These are phyloP conservation scores for Zaprionus africanus DNA, from an alignment of 1,140 invertebrate species.

Conservation along the genomic window DNA sequence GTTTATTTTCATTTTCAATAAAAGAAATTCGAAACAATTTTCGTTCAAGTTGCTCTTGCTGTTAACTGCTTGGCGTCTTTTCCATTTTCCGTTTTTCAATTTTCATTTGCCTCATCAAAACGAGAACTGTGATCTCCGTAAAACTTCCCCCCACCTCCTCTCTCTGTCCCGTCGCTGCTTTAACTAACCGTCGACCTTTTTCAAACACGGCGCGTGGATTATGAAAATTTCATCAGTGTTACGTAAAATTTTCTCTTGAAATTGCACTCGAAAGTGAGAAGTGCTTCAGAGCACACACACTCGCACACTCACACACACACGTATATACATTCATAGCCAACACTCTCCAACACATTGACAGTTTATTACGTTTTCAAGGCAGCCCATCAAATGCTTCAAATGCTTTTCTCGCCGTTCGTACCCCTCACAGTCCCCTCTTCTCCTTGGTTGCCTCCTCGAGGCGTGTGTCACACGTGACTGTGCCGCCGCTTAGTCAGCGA, in stretches of 20 bases:
- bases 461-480: slow-evolving; percentile 21
- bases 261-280: slow-evolving; percentile 66
- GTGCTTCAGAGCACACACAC: slow-evolving; percentile 10
- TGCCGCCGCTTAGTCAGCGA: background rate
- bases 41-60: background rate
- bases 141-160: background rate
- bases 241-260: slow-evolving; percentile 65
- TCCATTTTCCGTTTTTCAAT: slow-evolving; percentile 7
- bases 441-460: background rate
- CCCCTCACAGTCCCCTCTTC: background rate
- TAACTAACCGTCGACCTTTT: slow-evolving; percentile 40
- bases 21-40: slow-evolving; percentile 33
- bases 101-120: slow-evolving; percentile 16
- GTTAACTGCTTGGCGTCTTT: slow-evolving; percentile 4
- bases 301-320: slow-evolving; percentile 16
- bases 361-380: slow-evolving; percentile 76
- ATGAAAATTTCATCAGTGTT: slow-evolving; percentile 74
- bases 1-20: slow-evolving; percentile 13
- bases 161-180: slow-evolving; percentile 1
- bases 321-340: slow-evolving; percentile 16
- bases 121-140: slow-evolving; percentile 2
- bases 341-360: slow-evolving; percentile 31
- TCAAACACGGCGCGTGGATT: slow-evolving; percentile 41
- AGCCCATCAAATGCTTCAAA: slow-evolving; percentile 68
- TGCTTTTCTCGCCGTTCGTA: slow-evolving; percentile 21